Evolutionary conservation across 1,140 invertebrate species (phyloP).

Genomic region (Cydia pomonella): DNA sequence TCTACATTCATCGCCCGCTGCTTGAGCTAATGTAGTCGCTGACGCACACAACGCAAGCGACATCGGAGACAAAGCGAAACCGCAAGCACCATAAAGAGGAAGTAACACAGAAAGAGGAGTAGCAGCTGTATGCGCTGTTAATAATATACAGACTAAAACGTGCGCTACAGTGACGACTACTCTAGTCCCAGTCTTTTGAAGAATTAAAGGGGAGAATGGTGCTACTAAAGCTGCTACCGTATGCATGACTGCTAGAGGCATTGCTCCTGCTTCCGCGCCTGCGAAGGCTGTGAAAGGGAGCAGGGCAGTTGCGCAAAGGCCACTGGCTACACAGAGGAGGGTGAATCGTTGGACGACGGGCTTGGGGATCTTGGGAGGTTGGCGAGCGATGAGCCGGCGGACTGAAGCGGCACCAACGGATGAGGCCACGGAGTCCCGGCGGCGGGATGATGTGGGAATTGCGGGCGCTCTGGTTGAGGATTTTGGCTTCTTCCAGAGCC

Average conservation of each 20-base stretch:
- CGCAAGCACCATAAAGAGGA: slow-evolving; percentile 83
- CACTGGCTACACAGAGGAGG: slow-evolving; percentile 72
- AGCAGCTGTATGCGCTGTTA: slow-evolving; percentile 61
- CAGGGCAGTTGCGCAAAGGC: slow-evolving; percentile 73
- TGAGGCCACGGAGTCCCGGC: slow-evolving; percentile 84
- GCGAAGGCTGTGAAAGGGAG: slow-evolving; percentile 69
- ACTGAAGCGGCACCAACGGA: slow-evolving; percentile 86
- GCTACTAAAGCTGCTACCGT: slow-evolving; percentile 83
- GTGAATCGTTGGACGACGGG: slow-evolving; percentile 81
- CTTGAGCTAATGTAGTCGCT: slow-evolving; percentile 71
- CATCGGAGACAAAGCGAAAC: slow-evolving; percentile 82
- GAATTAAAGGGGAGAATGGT: slow-evolving; percentile 82
- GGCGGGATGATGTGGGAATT: slow-evolving; percentile 62
- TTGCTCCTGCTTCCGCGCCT: slow-evolving; percentile 77
- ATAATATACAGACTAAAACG: slow-evolving; percentile 54
- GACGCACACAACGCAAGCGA: slow-evolving; percentile 80
- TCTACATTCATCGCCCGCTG: slow-evolving; percentile 70
- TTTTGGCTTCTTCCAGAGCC: slow-evolving; percentile 69
- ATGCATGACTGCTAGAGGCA: slow-evolving; percentile 78
- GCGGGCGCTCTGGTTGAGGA: slow-evolving; percentile 43
- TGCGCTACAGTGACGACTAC: slow-evolving; percentile 57
- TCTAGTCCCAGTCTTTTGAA: slow-evolving; percentile 66
- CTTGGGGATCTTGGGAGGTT: slow-evolving; percentile 63
- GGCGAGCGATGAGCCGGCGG: slow-evolving; percentile 81
- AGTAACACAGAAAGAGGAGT: slow-evolving; percentile 73